Percentiles rank a stretch among this genome's conserved stretches.
Conservation (phyloP, 2,888 invertebrate species). For the Folsomia candida region DNA sequence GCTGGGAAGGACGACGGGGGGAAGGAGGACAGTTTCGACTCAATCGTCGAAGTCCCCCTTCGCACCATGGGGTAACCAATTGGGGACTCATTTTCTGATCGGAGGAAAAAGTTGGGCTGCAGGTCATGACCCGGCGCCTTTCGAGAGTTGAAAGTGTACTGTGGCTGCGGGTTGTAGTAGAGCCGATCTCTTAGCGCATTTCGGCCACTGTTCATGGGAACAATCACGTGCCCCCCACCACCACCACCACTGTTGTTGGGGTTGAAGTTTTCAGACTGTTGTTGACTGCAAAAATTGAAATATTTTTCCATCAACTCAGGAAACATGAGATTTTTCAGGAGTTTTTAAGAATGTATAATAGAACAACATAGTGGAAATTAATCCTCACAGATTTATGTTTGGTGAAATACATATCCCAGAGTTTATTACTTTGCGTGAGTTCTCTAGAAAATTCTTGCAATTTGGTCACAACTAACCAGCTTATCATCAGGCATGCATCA, state of each 20-base stretch:
- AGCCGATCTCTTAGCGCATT: slow-evolving; percentile 9
- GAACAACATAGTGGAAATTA: too few relatives aligned
- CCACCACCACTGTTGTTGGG: neutral
- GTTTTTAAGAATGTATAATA: too few relatives aligned
- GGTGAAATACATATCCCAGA: too few relatives aligned
- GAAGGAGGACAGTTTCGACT: neutral
- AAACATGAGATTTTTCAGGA: too few relatives aligned
- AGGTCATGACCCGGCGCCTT: neutral
- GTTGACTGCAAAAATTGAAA: neutral
- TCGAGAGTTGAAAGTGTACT: neutral
- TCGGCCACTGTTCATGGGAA: neutral
- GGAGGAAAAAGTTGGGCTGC: neutral
- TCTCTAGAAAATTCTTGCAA: too few relatives aligned
- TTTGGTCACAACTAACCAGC: neutral
- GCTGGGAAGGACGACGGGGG: neutral
- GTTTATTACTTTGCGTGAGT: too few relatives aligned
- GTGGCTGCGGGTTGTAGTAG: neutral
- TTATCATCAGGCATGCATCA: too few relatives aligned
- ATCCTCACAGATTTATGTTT: too few relatives aligned
- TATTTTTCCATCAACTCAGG: neutral
- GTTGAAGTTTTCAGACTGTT: neutral
- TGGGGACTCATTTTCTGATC: neutral
- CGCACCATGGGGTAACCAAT: neutral
- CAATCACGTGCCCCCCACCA: neutral
- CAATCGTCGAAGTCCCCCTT: neutral